These are phyloP conservation scores for Drosophila nikananu DNA, from an alignment of 1,140 invertebrate genomes.

Conservation along the genomic window DNA sequence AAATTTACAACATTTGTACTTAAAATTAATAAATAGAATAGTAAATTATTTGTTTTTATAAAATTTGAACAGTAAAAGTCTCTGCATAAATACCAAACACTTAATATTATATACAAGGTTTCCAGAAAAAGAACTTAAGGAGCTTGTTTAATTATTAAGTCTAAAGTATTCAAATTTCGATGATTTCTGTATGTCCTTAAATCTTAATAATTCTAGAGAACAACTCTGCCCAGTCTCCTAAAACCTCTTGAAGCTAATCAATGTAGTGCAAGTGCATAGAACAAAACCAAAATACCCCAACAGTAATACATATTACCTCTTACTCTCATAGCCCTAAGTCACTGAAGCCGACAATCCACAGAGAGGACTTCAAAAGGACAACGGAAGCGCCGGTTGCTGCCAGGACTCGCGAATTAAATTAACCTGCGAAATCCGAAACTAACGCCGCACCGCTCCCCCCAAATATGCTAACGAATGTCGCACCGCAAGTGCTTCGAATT, in stretches of 20 bases:
- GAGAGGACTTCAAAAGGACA: constrained; percentile 11
- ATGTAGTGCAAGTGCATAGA: too few species aligned
- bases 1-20: too few species aligned
- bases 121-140: too few species aligned
- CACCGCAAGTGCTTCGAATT: constrained; percentile 32
- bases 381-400: neutral
- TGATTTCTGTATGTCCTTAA: neutral
- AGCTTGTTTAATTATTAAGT: too few species aligned
- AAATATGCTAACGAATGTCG: constrained; percentile 60
- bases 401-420: constrained; percentile 32
- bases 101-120: too few species aligned
- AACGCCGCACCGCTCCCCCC: constrained; percentile 39
- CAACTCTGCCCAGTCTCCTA: neutral
- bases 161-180: too few species aligned
- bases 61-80: too few species aligned
- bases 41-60: too few species aligned
- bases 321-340: constrained; percentile 36
- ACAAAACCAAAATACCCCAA: neutral
- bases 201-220: neutral
- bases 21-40: too few species aligned
- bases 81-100: too few species aligned
- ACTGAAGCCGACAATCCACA: constrained; percentile 9
- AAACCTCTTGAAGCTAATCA: neutral
- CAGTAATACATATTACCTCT: neutral
- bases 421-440: constrained; percentile 18